These are phyloP conservation scores for Todus mexicanus DNA, from an alignment of 2,797 vertebrate species.

Conservation along the genomic window DNA sequence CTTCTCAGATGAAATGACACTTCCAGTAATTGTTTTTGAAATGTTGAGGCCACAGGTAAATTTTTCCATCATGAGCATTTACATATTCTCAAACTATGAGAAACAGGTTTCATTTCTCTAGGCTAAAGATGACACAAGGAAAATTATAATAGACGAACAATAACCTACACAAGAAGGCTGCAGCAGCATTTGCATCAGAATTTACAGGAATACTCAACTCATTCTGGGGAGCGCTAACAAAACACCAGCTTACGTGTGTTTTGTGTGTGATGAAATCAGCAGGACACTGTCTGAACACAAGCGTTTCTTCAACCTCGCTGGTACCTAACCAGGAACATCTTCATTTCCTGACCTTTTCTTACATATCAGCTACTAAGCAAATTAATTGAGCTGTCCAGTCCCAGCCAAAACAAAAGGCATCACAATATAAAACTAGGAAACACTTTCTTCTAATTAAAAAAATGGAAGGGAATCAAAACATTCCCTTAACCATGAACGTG, in stretches of 20 bases:
- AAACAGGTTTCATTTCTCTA: background rate
- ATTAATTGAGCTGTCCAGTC: background rate
- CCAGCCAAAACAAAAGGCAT: background rate
- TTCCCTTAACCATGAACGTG: accelerated
- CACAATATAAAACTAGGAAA: background rate
- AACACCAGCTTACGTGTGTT: background rate
- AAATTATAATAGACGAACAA: background rate
- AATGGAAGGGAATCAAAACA: background rate
- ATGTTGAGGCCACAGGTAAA: background rate
- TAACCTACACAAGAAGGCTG: background rate
- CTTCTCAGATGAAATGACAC: background rate
- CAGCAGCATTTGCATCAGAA: background rate
- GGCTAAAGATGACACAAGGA: background rate
- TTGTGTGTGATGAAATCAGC: background rate
- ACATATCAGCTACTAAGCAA: background rate
- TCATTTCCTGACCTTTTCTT: background rate
- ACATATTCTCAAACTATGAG: background rate
- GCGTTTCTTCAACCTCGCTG: background rate
- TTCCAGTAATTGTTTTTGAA: background rate
- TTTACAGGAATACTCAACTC: background rate
- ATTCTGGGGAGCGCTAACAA: accelerated
- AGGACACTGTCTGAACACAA: background rate
- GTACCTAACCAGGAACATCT: background rate
- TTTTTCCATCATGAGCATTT: background rate
- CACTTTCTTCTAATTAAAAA: background rate